A percentile compares a stretch with the other conserved stretches of the same genome.
Evolutionary conservation across 2,113 vertebrate genomes (phyloP).

Genomic region (Hoplias malabaricus): DNA sequence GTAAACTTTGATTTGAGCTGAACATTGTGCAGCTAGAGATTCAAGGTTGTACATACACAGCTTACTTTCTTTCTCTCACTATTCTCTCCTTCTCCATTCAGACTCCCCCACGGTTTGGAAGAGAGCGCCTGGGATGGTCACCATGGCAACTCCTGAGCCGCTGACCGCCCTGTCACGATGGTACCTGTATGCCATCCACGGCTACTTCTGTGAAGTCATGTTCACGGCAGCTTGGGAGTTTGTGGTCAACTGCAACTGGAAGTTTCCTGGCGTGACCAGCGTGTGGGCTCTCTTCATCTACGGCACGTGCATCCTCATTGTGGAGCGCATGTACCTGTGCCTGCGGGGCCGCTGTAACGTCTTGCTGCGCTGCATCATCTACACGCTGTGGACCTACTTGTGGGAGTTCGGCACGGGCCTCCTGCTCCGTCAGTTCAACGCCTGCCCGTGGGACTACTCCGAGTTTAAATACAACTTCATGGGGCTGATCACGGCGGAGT

Average conservation of each 20-base stretch:
- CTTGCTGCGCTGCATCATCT: constrained; percentile 90
- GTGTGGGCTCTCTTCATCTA: constrained; percentile 99
- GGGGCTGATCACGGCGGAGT: constrained; percentile 96
- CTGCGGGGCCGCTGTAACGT: constrained; percentile 85
- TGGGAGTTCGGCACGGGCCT: constrained; percentile 96
- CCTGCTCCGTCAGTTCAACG: constrained; percentile 90
- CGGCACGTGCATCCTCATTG: constrained; percentile 95
- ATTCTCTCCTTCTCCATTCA: constrained; percentile 37
- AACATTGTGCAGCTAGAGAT: not conserved
- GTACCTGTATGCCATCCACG: constrained; percentile 98
- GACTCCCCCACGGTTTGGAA: not conserved
- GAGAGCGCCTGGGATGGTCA: constrained; percentile 46
- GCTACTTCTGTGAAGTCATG: constrained; percentile 99
- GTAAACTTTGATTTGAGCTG: not conserved
- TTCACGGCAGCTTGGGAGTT: constrained; percentile 99
- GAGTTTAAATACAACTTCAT: constrained; percentile 97
- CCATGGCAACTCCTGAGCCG: constrained; percentile 78
- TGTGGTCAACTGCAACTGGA: constrained; percentile 94
- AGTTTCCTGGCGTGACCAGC: constrained; percentile 95
- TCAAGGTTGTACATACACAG: not conserved
- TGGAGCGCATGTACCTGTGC: constrained; percentile 92
- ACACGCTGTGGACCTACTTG: constrained; percentile 94
- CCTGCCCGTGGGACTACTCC: constrained; percentile 98
- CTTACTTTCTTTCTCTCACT: not conserved
- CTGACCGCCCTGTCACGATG: constrained; percentile 91